phyloP scores from a whole-genome alignment of 2,797 vertebrate genomes.

The Amblyopsis hoosieri region DNA sequence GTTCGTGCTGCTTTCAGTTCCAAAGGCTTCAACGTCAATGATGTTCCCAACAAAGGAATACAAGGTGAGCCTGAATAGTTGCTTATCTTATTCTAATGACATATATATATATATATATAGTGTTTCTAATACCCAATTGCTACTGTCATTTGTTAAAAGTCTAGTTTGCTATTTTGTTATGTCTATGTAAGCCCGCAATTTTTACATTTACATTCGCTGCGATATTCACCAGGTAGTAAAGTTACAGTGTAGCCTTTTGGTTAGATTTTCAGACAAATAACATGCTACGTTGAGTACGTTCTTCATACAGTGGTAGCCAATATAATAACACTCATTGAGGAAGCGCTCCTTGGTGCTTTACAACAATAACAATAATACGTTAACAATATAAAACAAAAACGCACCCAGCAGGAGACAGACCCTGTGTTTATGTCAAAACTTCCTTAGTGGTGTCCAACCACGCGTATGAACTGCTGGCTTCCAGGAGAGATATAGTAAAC shows the following conservation, averaged over 20 bases:
- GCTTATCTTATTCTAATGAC: not conserved
- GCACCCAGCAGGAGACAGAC: slow-evolving; percentile 45
- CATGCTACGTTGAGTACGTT: slow-evolving; percentile 9
- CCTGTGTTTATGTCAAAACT: slow-evolving; percentile 68
- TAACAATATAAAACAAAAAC: slow-evolving; percentile 55
- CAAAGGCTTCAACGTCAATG: slow-evolving; percentile 91
- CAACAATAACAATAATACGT: slow-evolving; percentile 67
- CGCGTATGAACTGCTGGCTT: slow-evolving; percentile 55
- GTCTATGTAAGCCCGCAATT: slow-evolving; percentile 4
- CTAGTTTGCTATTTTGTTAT: slow-evolving; percentile 10
- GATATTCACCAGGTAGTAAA: not conserved
- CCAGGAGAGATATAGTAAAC: slow-evolving; percentile 58
- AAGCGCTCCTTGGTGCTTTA: slow-evolving; percentile 73
- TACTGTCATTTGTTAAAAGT: slow-evolving; percentile 4
- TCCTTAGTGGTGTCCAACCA: slow-evolving; percentile 52
- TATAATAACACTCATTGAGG: slow-evolving; percentile 62
- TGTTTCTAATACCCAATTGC: not conserved
- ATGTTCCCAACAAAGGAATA: slow-evolving; percentile 88
- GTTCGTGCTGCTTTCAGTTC: slow-evolving; percentile 88
- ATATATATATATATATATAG: not conserved
- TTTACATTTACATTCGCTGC: not conserved
- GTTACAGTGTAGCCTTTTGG: slow-evolving; percentile 15
- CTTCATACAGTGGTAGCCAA: slow-evolving; percentile 39
- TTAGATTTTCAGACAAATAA: slow-evolving; percentile 13
- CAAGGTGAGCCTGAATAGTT: slow-evolving; percentile 78